Evolutionary conservation across 1,140 invertebrate species (phyloP), one percentile per base, ranked within the genome.

Genomic region (Drosophila willistoni): DNA sequence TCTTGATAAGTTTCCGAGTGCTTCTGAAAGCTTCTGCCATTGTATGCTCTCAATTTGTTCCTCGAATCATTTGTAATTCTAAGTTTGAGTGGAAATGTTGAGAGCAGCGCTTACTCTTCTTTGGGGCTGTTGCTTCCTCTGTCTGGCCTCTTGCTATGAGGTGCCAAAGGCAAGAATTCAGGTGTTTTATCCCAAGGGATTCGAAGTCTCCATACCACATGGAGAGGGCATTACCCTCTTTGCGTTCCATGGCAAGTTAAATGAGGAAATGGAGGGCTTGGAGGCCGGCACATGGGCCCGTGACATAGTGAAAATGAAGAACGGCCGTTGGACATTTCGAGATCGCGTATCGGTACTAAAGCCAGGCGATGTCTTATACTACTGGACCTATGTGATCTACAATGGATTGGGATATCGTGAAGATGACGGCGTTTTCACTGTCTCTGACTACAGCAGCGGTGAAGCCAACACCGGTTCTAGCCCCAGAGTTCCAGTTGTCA

Each of bases 191-290:
- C 95, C 95, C 0, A 93, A 93, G 77, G 95, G 95, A 60, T 91
- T 95, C 7, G 92, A 94, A 62, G 94, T 95, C 0, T 94, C 94
- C 1, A 93, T 95, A 60, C 94, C 94, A 73, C 93, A 95, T 77
- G 94, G 95, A 65, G 92, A 94, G 44, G 96, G 95, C 3, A 95
- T 96, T 36, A 93, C 93, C n/a, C 81, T 96, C 2, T 95, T 96
- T 44, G 96, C 96, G 0, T 96, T 95, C 75, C 96, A 96, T 78
- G 94, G 94, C 6, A 96, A 96, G 67, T 92, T 96, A 0, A 96
- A 96, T 75, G 94, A 95, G 73, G 95, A 96, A 81, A 95, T 96
- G 93, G 93, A 95, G 19, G 94, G 95, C 0, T 73, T 96, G 22
- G 96, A 96, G 90, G 95, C 94, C 0, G 96, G 96, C 7, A 94